phyloP scores from a whole-genome alignment of 2,797 vertebrate species.

The Loriculus beryllinus region DNA sequence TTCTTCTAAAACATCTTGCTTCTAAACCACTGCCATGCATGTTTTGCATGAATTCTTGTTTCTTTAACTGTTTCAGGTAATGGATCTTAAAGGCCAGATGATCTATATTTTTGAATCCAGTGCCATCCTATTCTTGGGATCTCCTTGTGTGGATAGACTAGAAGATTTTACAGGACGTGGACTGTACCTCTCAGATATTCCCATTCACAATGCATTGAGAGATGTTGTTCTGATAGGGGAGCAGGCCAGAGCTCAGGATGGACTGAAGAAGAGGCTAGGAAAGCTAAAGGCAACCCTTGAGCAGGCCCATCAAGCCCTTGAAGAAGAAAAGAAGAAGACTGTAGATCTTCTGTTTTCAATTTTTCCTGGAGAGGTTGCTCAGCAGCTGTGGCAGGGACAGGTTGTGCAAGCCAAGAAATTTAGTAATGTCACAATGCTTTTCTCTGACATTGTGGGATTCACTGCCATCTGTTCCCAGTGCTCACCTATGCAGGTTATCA shows the following conservation, averaged over 20 bases:
- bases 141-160: slow-evolving; percentile 93
- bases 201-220: slow-evolving; percentile 93
- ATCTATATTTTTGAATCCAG: slow-evolving; percentile 94
- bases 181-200: slow-evolving; percentile 96
- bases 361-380: slow-evolving; percentile 93
- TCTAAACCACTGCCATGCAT: not conserved
- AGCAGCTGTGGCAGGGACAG: slow-evolving; percentile 96
- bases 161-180: slow-evolving; percentile 96
- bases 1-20: not conserved
- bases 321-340: slow-evolving; percentile 97
- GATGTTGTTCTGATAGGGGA: slow-evolving; percentile 97
- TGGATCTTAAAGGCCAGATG: slow-evolving; percentile 99
- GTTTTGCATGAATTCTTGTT: slow-evolving; percentile 2
- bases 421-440: slow-evolving; percentile 91
- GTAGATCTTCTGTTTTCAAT: slow-evolving; percentile 96
- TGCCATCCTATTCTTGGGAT: slow-evolving; percentile 92
- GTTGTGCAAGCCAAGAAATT: slow-evolving; percentile 96
- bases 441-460: slow-evolving; percentile 98
- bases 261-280: slow-evolving; percentile 93
- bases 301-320: slow-evolving; percentile 90
- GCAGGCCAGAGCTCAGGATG: slow-evolving; percentile 95
- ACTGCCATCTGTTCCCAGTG: slow-evolving; percentile 94
- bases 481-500: slow-evolving; percentile 97
- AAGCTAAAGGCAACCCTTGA: slow-evolving; percentile 96
- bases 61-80: slow-evolving; percentile 79